Evolutionary conservation across 2,797 vertebrate genomes (phyloP), one percentile per base, ranked within the genome.

Genomic region (Clamator glandarius): DNA sequence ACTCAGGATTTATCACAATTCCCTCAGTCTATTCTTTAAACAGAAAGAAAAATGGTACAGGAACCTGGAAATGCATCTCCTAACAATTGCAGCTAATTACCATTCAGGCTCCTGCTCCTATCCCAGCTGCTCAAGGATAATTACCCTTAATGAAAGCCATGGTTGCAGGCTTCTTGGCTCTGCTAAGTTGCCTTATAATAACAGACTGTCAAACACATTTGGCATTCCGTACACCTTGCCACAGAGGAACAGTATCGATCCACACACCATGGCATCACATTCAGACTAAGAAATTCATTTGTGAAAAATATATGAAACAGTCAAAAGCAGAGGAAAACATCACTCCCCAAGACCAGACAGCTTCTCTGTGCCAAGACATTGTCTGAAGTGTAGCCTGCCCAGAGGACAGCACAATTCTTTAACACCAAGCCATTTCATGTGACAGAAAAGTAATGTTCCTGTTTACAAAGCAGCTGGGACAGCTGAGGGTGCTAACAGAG

Each of bases 141-240:
- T 95, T 95, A 93, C 91, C 42, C 67, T 64, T 96, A 96, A 96
- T 94, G 83, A 95, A 93, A 90, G 85, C 81, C 91, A 87, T 94
- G 81, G 85, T 82, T 96, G 68, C 87, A 87, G 80, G 70, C 78
- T 95, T 90, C 94, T 96, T 93, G 93, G 87, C 91, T 95, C 57
- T 72, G 85, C 54, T 90, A 55, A 83, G 68, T 90, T 70, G 62
- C 42, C 92, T 94, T 88, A 55, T 69, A 90, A 75, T 41, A 94
- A 90, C 87, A 86, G 73, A 44, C n/a, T 1, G 87, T 46, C 23
- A 6, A 84, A 77, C 29, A 29, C 63, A 79, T 88, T 96, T 96
- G 92, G 91, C 90, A 96, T 95, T 94, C 94, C 48, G 62, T 46
- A 52, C 85, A 94, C 83, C 93, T 93, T 94, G 66, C 89, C 91